Conservation (phyloP, 2,888 invertebrate species). For the Sturmia bella region DNA sequence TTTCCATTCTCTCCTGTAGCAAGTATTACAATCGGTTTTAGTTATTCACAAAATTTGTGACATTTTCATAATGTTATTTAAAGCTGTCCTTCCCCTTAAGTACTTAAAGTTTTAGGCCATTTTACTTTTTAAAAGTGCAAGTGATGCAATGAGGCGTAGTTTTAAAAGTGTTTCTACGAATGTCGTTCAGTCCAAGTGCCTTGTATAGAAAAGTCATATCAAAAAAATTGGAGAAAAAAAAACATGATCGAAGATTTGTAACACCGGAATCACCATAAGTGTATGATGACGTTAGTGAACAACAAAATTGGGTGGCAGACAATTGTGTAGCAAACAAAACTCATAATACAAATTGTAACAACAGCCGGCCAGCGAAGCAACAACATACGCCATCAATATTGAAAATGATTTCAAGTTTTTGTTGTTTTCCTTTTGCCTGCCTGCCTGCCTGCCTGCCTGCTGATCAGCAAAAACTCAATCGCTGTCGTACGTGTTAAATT, state of each 20-base stretch:
- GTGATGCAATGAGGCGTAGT: constrained; percentile 69
- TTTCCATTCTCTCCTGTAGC: too few species aligned
- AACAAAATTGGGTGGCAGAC: constrained; percentile 64
- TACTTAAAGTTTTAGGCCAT: constrained; percentile 35
- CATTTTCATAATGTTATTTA: neutral
- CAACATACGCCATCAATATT: too few species aligned
- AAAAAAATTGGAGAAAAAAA: constrained; percentile 19
- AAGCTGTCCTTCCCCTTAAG: constrained; percentile 11
- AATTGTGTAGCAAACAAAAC: constrained; percentile 55
- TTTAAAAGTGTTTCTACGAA: constrained; percentile 61
- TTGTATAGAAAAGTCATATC: constrained; percentile 58
- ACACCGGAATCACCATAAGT: constrained; percentile 70
- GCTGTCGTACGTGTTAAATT: neutral
- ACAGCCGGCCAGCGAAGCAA: constrained; percentile 1
- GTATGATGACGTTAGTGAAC: constrained; percentile 65
- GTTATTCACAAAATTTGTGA: neutral
- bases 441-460: neutral
- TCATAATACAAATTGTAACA: constrained; percentile 31
- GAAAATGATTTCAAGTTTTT: neutral
- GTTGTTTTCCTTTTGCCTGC: neutral
- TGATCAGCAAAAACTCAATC: neutral
- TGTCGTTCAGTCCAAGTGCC: constrained; percentile 63
- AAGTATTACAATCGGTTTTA: neutral
- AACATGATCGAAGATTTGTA: constrained; percentile 67
- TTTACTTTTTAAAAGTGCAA: constrained; percentile 56